A percentile compares a stretch with the other conserved stretches of the same genome.
Conservation (phyloP, 2,888 invertebrate species). For the Rhagonycha fulva region DNA sequence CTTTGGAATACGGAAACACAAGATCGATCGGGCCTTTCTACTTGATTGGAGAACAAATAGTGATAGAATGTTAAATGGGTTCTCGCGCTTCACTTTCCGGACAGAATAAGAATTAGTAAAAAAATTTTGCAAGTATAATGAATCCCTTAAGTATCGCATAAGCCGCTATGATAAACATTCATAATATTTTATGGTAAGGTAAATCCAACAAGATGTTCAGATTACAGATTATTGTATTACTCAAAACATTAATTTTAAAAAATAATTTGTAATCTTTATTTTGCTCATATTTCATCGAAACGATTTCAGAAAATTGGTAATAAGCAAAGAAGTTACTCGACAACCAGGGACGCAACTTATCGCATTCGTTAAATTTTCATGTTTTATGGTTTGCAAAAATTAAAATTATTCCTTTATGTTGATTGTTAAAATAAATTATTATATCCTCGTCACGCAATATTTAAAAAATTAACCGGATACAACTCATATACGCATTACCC, state of each 20-base stretch:
- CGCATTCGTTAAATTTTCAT: neutral
- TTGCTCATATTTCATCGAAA: neutral
- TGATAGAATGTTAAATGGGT: conserved; percentile 36
- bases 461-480: neutral
- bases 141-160: conserved; percentile 20
- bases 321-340: neutral
- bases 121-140: conserved; percentile 30
- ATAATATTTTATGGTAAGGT: conserved; percentile 8
- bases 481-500: neutral
- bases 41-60: conserved; percentile 39
- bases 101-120: conserved; percentile 30
- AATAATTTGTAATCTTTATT: neutral
- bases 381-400: neutral
- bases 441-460: neutral
- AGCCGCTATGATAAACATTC: conserved; percentile 16
- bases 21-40: conserved; percentile 35
- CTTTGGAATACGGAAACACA: conserved; percentile 26
- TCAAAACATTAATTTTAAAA: neutral
- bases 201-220: neutral
- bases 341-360: neutral
- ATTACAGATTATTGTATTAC: neutral
- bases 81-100: conserved; percentile 23
- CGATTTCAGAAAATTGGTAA: neutral
- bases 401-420: neutral
- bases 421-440: too few species aligned